These are phyloP conservation scores for Caiman crocodilus DNA, from an alignment of 2,797 vertebrate species.

Conservation along the genomic window DNA sequence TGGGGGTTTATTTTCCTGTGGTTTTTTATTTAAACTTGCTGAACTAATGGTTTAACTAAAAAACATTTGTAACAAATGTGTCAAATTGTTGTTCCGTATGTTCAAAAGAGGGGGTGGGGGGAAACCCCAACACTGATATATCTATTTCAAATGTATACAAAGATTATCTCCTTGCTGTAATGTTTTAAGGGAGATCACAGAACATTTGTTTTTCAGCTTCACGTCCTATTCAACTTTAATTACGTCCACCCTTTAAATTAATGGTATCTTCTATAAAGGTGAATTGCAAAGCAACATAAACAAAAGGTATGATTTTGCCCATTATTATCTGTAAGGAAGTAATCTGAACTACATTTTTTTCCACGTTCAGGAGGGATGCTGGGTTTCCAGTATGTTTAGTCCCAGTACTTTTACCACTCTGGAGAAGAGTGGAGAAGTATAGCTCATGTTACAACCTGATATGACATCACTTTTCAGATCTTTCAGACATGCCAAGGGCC, in stretches of 20 bases:
- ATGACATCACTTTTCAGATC: not conserved
- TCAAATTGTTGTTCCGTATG: not conserved
- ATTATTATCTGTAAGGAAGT: not conserved
- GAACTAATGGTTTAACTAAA: not conserved
- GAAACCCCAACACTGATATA: not conserved
- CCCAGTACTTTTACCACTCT: not conserved
- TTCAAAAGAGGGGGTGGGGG: not conserved
- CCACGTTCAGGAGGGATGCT: not conserved
- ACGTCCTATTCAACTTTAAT: not conserved
- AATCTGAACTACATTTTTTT: not conserved
- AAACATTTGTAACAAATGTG: not conserved
- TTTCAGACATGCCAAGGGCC: not conserved
- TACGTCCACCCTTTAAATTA: not conserved
- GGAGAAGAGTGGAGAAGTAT: not conserved
- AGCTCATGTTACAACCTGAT: not conserved
- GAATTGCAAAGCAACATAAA: not conserved
- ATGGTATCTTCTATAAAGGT: not conserved
- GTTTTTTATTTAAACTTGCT: not conserved
- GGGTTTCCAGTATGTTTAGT: not conserved
- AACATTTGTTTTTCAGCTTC: not conserved
- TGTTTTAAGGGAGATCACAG: not conserved
- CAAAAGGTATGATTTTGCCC: fast-evolving
- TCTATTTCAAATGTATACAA: not conserved
- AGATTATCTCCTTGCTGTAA: not conserved
- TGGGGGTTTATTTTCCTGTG: not conserved